Base-by-base conservation (phyloP, 92 coral and sea anemone species). In the Siderastrea siderea region DNA sequence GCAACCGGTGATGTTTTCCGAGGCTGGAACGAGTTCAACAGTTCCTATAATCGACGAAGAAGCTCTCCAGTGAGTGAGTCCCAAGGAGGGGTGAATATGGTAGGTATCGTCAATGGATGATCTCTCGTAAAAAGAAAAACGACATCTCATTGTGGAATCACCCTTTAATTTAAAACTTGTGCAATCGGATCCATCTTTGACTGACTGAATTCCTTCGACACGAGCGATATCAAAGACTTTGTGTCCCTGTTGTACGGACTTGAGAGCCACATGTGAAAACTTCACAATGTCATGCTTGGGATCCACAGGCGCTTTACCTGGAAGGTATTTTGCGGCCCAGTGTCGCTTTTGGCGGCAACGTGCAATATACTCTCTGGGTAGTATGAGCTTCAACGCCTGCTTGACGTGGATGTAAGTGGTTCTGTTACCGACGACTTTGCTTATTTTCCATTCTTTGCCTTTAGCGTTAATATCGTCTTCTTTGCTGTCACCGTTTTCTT, bases 271-370 rank as follows among this genome's bases (percentile, higher is more conserved):
- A 61, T 86, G 67, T 17, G 82, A 72, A 69, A 55, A 89, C 68
- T 89, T 92, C 17, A 84, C 71, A 26, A 89, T 74, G 81, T 93
- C 87, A 44, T 93, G 95, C 55, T 86, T 90, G 44, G 90, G 86
- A 77, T 90, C 80, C 11, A 93, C 45, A 1, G 93, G 93, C 13
- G 61, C 89, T 64, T 86, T 90, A 8, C 95, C 87, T 14, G 93
- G 91, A 43, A 86, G 93, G 77, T 81, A 77, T 60, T 89, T 89
- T 16, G 93, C 77, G 16, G 95, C 93, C 90, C 82, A 90, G 49
- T 86, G 93, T 72, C 91, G 52, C 73, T 89, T 85, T 72, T 91
- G 91, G 52, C 74, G 83, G 52, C 92, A 84, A 64, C 79, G 77
- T 53, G 74, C 46, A 49, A 88, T 59, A 50, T 52, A 83, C 87